Evolutionary conservation across 2,888 invertebrate genomes (phyloP), one percentile per base, ranked within the genome.

Genomic region (Julus scandinavius): DNA sequence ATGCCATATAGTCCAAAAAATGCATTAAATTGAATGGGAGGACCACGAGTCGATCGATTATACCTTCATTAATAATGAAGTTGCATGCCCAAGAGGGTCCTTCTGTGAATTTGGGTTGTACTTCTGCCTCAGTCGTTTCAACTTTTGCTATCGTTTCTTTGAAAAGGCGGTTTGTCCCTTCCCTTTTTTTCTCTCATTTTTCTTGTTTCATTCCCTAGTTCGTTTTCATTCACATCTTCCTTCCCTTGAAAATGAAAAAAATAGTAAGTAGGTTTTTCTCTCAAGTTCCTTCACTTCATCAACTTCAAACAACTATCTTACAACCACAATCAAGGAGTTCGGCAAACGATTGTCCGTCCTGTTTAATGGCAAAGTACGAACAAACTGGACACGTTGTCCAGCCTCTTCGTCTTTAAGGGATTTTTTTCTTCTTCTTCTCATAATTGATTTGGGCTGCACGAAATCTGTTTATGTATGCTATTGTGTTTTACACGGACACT

Each of bases 301-400:
- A 40, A 29, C 80, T 80, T 80, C 80, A 15, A 38, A 80, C 80
- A 80, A 80, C 38, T 80, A 80, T 80, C 38, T 29, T 29, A 80
- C 80, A 80, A 80, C 80, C 80, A 80, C 80, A 80, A 80, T 80
- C 80, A 80, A 38, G 80, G 80, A 80, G 38, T 80, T 80, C 11
- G 38, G 80, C 38, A 80, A 29, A 80, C 80, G 80, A 80, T 80
- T 29, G 80, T 80, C 38, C 38, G 13, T 80, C 80, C 80, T 80
- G 13, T 80, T 80, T 29, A 80, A 80, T 80, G 2, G 80, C 80
- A 80, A 80, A 80, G 38, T 80, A 80, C 80, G 80, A 80, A 38
- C 15, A 80, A 29, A 38, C 80, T 80, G 80, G 80, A 80, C 80
- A 80, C 80, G 80, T 80, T 80, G 80, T 80, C 80, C 80, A 38